These are phyloP conservation scores for Escarpia spicata DNA, from an alignment of 2,888 invertebrate genomes.

Conservation along the genomic window DNA sequence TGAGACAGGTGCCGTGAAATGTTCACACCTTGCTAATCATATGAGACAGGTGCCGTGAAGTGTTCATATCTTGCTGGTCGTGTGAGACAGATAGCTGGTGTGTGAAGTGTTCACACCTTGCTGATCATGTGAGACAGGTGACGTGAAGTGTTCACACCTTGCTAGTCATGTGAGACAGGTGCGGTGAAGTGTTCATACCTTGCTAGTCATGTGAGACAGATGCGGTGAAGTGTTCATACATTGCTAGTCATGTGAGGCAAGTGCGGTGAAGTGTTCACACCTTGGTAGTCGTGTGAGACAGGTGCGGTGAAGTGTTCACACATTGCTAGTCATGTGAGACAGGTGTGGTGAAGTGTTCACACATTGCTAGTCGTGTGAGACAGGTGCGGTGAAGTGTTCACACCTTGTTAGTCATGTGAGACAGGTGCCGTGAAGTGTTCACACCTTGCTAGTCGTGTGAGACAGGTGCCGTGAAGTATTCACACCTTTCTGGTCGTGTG, in stretches of 20 bases:
- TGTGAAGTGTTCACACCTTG: background rate
- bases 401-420: background rate
- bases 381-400: background rate
- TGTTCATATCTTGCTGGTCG: background rate
- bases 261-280: background rate
- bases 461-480: background rate
- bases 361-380: background rate
- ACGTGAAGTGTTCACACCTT: background rate
- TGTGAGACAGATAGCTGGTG: background rate
- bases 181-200: background rate
- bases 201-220: background rate
- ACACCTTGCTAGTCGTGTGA: background rate
- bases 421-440: background rate
- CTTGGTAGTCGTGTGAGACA: background rate
- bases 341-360: background rate
- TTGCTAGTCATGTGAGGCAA: background rate
- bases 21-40: background rate
- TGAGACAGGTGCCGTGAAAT: too few relatives aligned
- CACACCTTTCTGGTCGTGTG: background rate
- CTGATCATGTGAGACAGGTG: background rate
- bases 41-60: background rate
- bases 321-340: background rate
- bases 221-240: background rate
- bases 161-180: background rate
- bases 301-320: background rate